These are phyloP conservation scores for Scaptomyza reducta DNA, from an alignment of 2,888 invertebrate genomes.

Conservation along the genomic window DNA sequence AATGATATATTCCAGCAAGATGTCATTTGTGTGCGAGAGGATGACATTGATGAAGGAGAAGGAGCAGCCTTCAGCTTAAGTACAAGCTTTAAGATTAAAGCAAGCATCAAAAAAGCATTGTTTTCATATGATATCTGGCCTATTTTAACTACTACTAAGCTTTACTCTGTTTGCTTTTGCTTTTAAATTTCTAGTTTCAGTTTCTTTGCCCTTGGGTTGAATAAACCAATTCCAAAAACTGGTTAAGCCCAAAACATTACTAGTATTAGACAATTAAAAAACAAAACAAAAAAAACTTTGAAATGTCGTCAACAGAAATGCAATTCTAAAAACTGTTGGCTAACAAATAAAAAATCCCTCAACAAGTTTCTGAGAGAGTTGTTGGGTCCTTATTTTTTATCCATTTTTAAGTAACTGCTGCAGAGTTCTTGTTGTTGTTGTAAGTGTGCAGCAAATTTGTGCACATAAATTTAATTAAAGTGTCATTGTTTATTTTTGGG, in stretches of 20 bases:
- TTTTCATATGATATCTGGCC: not conserved
- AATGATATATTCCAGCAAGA: conserved; percentile 43
- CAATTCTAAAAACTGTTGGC: conserved; percentile 13
- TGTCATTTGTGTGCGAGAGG: conserved; percentile 11
- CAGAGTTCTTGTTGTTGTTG: conserved; percentile 12
- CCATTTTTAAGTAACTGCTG: conserved; percentile 29
- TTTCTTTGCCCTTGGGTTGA: not conserved
- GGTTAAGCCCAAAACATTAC: not conserved
- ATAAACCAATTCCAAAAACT: conserved; percentile 8
- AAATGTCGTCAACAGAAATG: conserved; percentile 29
- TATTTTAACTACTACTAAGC: not conserved
- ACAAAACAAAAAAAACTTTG: conserved; percentile 20
- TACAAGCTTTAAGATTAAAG: conserved; percentile 4
- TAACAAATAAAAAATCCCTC: conserved; percentile 2
- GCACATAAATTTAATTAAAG: conserved; percentile 74
- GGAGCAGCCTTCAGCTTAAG: not conserved
- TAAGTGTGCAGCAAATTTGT: conserved; percentile 50
- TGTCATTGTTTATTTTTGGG: conserved; percentile 55
- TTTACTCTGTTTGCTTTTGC: not conserved
- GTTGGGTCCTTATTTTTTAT: not conserved
- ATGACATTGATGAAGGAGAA: not conserved
- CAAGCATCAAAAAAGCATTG: not conserved
- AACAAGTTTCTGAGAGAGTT: conserved; percentile 16
- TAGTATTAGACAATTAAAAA: conserved; percentile 1
- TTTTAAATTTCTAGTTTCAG: not conserved